Evolutionary conservation across 2,888 invertebrate genomes (phyloP).

Genomic region (Apamea monoglypha): DNA sequence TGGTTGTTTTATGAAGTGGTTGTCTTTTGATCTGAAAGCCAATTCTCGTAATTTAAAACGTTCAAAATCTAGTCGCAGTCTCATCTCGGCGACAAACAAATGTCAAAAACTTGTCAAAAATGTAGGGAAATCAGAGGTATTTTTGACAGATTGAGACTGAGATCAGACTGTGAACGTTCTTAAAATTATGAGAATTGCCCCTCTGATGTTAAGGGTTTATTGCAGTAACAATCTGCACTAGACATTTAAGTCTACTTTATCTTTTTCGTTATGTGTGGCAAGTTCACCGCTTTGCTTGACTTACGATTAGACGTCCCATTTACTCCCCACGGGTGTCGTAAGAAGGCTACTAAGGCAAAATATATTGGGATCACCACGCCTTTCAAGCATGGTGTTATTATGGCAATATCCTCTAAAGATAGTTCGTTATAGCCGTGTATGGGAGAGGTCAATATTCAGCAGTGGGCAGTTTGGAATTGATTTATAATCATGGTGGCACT

Average conservation of each 20-base stretch:
- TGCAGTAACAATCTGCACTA: background rate
- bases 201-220: slow-evolving; percentile 1
- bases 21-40: slow-evolving; percentile 10
- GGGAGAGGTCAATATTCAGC: slow-evolving; percentile 10
- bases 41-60: too few species aligned
- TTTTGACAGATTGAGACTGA: too few species aligned
- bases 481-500: background rate
- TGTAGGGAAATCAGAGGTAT: too few species aligned
- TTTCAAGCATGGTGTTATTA: slow-evolving; percentile 34
- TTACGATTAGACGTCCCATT: slow-evolving; percentile 8
- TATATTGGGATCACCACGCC: slow-evolving; percentile 25
- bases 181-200: too few species aligned
- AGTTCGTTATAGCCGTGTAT: slow-evolving; percentile 15
- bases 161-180: too few species aligned
- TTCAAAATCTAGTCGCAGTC: too few species aligned
- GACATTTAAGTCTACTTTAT: background rate
- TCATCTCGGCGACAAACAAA: too few species aligned
- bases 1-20: slow-evolving; percentile 20
- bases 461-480: slow-evolving; percentile 1
- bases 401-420: slow-evolving; percentile 26
- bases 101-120: too few species aligned
- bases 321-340: slow-evolving; percentile 26
- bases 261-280: background rate
- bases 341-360: slow-evolving; percentile 19
- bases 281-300: slow-evolving; percentile 8